Evolutionary conservation across 2,888 invertebrate species (phyloP), one percentile per base, ranked within the genome.

Genomic region (Drosophila borealis): DNA sequence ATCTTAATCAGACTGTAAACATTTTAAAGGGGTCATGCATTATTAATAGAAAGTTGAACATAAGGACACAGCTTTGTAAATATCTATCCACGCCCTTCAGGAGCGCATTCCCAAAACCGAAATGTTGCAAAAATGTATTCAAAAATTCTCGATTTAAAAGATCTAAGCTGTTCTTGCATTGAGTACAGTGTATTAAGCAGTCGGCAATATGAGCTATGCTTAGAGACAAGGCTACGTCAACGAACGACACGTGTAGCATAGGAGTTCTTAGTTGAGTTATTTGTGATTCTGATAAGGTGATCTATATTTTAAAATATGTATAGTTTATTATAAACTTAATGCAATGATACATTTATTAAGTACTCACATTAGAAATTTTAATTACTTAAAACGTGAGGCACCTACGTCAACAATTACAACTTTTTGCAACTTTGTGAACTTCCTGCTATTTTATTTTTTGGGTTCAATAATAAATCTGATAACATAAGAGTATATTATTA

Each of bases 251-350:
- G 44, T 66, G 66, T n/a, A 29, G n/a, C 21, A 37, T 8, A 44
- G 14, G 11, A 44, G 25, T 10, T 14, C 2, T 11, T 21, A 34
- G 4, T 13, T 19, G 6, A 34, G 2, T 19, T 19, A 4, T 48
- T 0, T 48, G 10, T 42, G 4, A 14, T 21, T 4, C n/a, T 36
- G 72, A 57, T 76, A 54, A 76, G 63, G 9, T 70, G 63, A 3
- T 56, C 76, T n/a, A 57, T 14, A 41, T 70, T 56, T 33, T 1
- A 8, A 1, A 25, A 8, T 10, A 17, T 37, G 29, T 14, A 50
- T 34, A 19, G 8, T 36, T 49, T 9, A 21, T 13, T n/a, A 44
- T 14, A 25, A 19, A 11, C 13, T 42, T 5, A 42, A 42, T 1
- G 2, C 17, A 17, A 46, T 14, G 6, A 29, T 29, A 8, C 29